Percentiles rank a stretch among this genome's conserved stretches.
Evolutionary conservation across 2,113 vertebrate species (phyloP).

Genomic region (Nothoprocta pentlandii): DNA sequence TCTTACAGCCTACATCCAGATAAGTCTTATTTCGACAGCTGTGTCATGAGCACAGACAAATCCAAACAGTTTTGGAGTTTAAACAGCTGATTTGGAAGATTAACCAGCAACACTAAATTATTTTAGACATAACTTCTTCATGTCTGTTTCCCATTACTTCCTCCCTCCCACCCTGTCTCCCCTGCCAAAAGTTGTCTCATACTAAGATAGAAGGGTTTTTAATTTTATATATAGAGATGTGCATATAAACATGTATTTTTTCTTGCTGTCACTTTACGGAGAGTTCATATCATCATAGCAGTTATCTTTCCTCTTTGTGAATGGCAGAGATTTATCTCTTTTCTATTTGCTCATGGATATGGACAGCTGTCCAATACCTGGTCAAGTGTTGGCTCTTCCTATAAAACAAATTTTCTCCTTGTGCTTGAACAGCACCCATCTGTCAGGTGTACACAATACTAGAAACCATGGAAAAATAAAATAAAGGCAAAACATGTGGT

Average conservation of each 20-base stretch:
- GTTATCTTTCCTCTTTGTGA: background rate
- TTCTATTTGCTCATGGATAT: background rate
- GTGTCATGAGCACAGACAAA: background rate
- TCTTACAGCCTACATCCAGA: background rate
- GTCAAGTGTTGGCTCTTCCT: background rate
- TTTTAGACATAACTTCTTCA: background rate
- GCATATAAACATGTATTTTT: background rate
- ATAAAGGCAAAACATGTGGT: background rate
- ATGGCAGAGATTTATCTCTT: background rate
- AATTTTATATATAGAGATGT: background rate
- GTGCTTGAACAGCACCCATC: fast-evolving
- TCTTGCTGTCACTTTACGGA: background rate
- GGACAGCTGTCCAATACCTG: background rate
- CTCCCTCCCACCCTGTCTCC: background rate
- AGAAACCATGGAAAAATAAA: background rate
- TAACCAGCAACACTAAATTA: background rate
- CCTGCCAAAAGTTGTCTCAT: background rate
- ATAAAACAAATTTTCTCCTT: background rate
- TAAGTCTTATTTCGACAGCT: background rate
- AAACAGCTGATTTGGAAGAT: background rate
- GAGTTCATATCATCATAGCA: background rate
- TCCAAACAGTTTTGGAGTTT: background rate
- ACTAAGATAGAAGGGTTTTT: background rate
- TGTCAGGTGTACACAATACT: background rate
- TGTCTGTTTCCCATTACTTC: background rate